A percentile compares a stretch with the other conserved stretches of the same genome.
Evolutionary conservation across 2,113 vertebrate species (phyloP).

Genomic region (Progne subis): DNA sequence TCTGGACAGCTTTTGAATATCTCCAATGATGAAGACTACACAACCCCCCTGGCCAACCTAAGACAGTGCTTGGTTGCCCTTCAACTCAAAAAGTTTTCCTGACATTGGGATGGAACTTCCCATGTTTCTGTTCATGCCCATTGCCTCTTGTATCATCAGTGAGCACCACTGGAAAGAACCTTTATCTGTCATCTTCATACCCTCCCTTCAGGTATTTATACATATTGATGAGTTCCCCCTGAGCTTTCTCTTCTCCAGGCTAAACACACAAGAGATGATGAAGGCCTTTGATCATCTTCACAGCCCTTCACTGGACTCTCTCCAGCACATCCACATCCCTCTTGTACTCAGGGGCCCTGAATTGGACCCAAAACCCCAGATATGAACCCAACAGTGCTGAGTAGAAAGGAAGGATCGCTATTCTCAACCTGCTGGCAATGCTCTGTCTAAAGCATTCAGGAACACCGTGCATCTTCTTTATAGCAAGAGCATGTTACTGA

Average conservation of each 20-base stretch:
- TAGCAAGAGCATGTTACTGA: accelerated
- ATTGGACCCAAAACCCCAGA: neutral
- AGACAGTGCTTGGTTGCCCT: neutral
- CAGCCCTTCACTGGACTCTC: neutral
- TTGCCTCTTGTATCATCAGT: neutral
- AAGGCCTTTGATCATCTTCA: neutral
- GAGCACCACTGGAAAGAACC: neutral
- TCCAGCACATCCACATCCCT: neutral
- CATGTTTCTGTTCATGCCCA: accelerated
- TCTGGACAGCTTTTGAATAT: neutral
- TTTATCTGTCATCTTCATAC: neutral
- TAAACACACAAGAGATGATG: neutral
- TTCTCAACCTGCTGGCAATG: neutral
- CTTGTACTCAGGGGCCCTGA: neutral
- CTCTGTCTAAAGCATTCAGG: neutral
- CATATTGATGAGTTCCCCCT: neutral
- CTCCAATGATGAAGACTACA: neutral
- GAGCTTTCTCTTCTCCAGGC: neutral
- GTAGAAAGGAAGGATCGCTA: neutral
- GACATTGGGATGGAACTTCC: neutral
- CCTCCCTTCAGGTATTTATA: neutral
- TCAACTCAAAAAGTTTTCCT: neutral
- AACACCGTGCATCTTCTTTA: neutral
- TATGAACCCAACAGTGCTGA: neutral
- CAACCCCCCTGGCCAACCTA: neutral